Conservation (phyloP, 2,888 invertebrate genomes). For the Salpingus planirostris region DNA sequence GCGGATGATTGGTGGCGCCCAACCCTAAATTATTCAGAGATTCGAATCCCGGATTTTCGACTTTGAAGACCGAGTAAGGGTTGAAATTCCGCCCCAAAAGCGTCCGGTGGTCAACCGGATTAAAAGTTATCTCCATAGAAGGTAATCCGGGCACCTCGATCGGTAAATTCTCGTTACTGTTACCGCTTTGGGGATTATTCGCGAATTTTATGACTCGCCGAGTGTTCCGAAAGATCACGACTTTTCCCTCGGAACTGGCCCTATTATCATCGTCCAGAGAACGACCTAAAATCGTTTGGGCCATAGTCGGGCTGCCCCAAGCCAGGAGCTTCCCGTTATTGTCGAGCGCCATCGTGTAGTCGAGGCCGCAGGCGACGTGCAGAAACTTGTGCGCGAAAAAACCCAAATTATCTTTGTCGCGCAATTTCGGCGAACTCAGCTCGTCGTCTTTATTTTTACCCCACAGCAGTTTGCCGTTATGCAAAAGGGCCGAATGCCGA, state of each 20-base stretch:
- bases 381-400: constrained; percentile 32
- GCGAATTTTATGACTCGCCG: constrained; percentile 65
- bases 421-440: constrained; percentile 60
- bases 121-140: constrained; percentile 38
- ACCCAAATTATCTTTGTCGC: constrained; percentile 31
- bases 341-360: constrained; percentile 65
- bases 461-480: constrained; percentile 49
- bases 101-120: constrained; percentile 31
- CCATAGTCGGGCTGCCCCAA: constrained; percentile 65
- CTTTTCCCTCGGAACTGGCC: constrained; percentile 43
- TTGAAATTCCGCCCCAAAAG: constrained; percentile 23
- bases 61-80: constrained; percentile 23
- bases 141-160: constrained; percentile 40
- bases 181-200: constrained; percentile 31
- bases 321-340: constrained; percentile 59
- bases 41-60: constrained; percentile 21
- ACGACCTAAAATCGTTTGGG: constrained; percentile 49
- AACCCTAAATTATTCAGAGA: constrained; percentile 18
- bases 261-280: constrained; percentile 49
- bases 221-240: constrained; percentile 62
- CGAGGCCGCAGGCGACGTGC: constrained; percentile 61
- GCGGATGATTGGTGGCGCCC: constrained; percentile 2
- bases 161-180: constrained; percentile 32
- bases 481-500: constrained; percentile 58
- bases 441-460: constrained; percentile 88